These are phyloP conservation scores for Congeria kusceri DNA, from an alignment of 2,888 invertebrate species.

Conservation along the genomic window DNA sequence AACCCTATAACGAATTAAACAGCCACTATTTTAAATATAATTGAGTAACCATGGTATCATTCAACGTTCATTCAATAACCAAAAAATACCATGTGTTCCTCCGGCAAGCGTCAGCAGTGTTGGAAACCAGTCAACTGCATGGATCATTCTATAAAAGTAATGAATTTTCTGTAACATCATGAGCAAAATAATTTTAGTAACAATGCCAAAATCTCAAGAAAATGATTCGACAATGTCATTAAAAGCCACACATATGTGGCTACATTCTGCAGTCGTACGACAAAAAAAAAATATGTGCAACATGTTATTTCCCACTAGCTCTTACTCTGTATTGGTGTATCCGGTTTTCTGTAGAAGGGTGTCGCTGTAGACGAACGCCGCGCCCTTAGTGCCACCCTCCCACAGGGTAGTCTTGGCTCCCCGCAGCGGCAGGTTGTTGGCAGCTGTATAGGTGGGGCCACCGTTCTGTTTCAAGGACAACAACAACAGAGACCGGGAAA, in stretches of 20 bases:
- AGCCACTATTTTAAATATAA: no score
- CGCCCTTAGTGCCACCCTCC: conserved; percentile 90
- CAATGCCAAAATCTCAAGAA: no score
- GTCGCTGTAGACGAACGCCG: no score
- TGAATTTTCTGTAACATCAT: no score
- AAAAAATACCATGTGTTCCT: conserved; percentile 56
- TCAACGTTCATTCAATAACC: no score
- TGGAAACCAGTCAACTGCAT: conserved; percentile 86
- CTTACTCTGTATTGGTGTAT: conserved; percentile 76
- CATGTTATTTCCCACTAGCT: neutral
- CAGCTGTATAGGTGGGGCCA: conserved; percentile 82
- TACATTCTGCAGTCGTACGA: no score
- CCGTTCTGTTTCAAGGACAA: conserved; percentile 83
- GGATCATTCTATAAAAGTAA: conserved; percentile 77
- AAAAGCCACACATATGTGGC: no score
- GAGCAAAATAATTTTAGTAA: no score
- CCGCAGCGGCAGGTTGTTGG: conserved; percentile 85
- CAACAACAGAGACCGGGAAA: neutral
- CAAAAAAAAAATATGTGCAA: no score
- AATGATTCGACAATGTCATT: no score
- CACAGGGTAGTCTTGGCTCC: conserved; percentile 92
- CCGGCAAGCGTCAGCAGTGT: conserved; percentile 85
- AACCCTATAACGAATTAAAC: no score
- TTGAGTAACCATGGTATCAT: no score
- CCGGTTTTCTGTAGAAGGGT: conserved; percentile 70